These are phyloP conservation scores for Paracyclopina nana DNA, from an alignment of 1,140 invertebrate species.

Conservation along the genomic window DNA sequence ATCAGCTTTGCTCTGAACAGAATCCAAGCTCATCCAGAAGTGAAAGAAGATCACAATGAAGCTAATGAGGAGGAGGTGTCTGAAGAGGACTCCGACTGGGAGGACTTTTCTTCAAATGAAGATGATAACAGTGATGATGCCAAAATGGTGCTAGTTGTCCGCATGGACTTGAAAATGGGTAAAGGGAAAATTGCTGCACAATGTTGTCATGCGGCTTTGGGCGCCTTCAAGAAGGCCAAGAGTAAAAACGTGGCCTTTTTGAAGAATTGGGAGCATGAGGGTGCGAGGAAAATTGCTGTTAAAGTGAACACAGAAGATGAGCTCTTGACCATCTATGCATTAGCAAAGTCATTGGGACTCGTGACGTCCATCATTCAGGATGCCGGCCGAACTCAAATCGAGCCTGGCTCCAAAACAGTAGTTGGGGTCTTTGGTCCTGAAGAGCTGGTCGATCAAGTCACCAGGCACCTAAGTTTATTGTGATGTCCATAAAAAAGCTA, in stretches of 20 bases:
- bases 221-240: constrained; percentile 25
- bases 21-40: neutral
- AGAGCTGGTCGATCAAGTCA: constrained; percentile 20
- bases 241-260: neutral
- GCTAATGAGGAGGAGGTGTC: neutral
- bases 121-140: neutral
- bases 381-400: constrained; percentile 35
- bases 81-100: neutral
- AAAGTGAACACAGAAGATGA: constrained; percentile 24
- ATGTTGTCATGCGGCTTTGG: constrained; percentile 33
- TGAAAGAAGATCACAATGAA: neutral
- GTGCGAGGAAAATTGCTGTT: constrained; percentile 28
- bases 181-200: constrained; percentile 28
- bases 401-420: constrained; percentile 30
- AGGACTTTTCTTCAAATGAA: neutral
- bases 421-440: constrained; percentile 30
- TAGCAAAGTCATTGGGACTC: constrained; percentile 26
- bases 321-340: constrained; percentile 21
- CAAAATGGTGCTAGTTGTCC: constrained; percentile 33
- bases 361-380: constrained; percentile 29
- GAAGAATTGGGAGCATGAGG: neutral
- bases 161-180: constrained; percentile 36
- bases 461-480: constrained; percentile 22
- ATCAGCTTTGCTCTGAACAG: neutral
- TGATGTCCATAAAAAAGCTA: too few relatives aligned